These are phyloP conservation scores for Marmota flaviventris DNA, from an alignment of 2,113 vertebrate species.

Conservation along the genomic window DNA sequence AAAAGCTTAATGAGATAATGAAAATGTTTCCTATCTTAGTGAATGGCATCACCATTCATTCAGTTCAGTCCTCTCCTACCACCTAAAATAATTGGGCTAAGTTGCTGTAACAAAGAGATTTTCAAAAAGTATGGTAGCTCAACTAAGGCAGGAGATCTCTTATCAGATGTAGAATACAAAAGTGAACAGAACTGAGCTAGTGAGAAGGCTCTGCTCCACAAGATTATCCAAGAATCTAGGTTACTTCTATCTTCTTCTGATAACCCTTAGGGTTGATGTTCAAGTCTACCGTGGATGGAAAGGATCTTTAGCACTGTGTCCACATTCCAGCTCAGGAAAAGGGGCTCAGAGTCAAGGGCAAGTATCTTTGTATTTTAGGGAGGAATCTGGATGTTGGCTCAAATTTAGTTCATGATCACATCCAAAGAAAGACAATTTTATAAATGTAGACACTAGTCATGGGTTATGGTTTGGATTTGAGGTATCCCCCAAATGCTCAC, in stretches of 20 bases:
- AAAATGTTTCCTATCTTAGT: neutral
- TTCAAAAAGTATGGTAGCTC: neutral
- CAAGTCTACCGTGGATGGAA: neutral
- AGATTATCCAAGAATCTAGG: neutral
- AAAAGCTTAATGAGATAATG: conserved; percentile 39
- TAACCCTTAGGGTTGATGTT: neutral
- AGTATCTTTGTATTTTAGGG: neutral
- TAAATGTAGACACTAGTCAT: neutral
- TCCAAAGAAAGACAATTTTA: neutral
- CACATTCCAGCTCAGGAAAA: neutral
- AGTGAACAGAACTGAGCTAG: neutral
- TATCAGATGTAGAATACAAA: neutral
- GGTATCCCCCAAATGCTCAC: too few species aligned
- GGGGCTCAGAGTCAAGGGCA: neutral
- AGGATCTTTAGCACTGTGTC: neutral
- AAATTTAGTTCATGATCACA: neutral
- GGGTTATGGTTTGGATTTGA: too few species aligned
- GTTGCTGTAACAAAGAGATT: conserved; percentile 25
- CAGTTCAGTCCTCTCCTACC: neutral
- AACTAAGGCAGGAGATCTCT: neutral
- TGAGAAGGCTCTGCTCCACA: neutral
- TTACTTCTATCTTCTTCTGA: neutral
- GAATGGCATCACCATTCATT: neutral
- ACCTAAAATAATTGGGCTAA: conserved; percentile 39
- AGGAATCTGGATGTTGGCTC: neutral